Evolutionary conservation across 2,888 invertebrate species (phyloP).

Genomic region (Galeruca laticollis): DNA sequence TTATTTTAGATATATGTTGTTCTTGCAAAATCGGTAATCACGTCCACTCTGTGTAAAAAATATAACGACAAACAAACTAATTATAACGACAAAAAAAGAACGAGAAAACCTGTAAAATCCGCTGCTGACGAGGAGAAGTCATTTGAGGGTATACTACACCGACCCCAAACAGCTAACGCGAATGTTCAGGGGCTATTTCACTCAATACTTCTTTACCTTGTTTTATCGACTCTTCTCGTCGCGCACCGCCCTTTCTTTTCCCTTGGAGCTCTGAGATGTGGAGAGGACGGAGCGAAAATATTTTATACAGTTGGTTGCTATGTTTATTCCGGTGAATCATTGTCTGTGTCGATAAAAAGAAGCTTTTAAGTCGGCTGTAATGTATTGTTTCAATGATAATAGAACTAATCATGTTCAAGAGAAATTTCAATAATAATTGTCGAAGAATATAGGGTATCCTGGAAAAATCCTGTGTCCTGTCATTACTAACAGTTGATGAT

Average conservation of each 20-base stretch:
- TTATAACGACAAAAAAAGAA: constrained; percentile 18
- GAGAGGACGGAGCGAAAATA: not conserved
- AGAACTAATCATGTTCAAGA: too few relatives aligned
- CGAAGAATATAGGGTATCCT: too few relatives aligned
- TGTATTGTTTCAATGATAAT: too few relatives aligned
- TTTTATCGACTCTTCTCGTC: constrained; percentile 55
- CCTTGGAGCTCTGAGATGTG: not conserved
- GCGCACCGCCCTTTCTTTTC: constrained; percentile 35
- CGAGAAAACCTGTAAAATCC: constrained; percentile 31
- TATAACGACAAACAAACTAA: too few relatives aligned
- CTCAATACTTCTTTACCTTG: constrained; percentile 63
- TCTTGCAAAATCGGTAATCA: too few relatives aligned
- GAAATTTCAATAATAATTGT: too few relatives aligned
- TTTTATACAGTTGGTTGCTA: constrained; percentile 1
- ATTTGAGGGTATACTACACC: constrained; percentile 35
- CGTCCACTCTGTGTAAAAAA: too few relatives aligned
- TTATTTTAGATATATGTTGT: too few relatives aligned
- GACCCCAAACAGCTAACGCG: constrained; percentile 30
- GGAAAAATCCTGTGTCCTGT: too few relatives aligned
- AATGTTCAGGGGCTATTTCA: constrained; percentile 57
- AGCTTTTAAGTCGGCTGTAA: not conserved
- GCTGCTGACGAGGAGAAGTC: constrained; percentile 19
- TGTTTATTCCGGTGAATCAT: constrained; percentile 3
- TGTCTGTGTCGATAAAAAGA: not conserved
- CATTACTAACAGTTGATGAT: too few relatives aligned